These are phyloP conservation scores for Boleophthalmus pectinirostris DNA, from an alignment of 2,113 vertebrate species.

Conservation along the genomic window DNA sequence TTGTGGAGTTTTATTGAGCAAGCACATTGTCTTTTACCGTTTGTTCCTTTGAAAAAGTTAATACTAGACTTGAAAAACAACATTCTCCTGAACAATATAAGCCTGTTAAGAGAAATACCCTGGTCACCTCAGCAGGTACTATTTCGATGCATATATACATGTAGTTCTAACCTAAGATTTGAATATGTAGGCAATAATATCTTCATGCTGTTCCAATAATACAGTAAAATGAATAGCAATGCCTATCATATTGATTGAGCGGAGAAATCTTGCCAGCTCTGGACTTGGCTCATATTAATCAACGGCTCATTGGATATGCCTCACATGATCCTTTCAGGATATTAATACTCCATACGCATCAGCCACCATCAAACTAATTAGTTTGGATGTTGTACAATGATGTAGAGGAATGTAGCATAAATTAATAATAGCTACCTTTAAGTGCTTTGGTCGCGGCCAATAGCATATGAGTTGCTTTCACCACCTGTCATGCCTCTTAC, in stretches of 20 bases:
- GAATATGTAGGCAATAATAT: background rate
- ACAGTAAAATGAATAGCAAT: constrained; percentile 25
- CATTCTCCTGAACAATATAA: constrained; percentile 68
- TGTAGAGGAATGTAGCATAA: constrained; percentile 66
- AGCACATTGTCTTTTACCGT: constrained; percentile 80
- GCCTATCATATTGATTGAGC: constrained; percentile 17
- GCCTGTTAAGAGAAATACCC: constrained; percentile 64
- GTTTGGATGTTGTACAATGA: constrained; percentile 76
- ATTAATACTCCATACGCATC: constrained; percentile 70
- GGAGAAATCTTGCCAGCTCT: constrained; percentile 42
- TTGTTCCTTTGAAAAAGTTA: constrained; percentile 82
- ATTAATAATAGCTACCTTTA: constrained; percentile 76
- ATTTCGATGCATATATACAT: background rate
- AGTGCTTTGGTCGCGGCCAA: constrained; percentile 74
- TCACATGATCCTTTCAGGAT: constrained; percentile 72
- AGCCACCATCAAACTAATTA: constrained; percentile 79
- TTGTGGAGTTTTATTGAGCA: constrained; percentile 57
- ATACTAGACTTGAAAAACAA: constrained; percentile 57
- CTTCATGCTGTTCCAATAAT: constrained; percentile 13
- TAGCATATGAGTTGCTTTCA: constrained; percentile 59
- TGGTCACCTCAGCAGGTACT: constrained; percentile 86
- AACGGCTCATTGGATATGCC: constrained; percentile 68
- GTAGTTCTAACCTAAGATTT: background rate
- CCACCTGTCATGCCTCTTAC: constrained; percentile 50
- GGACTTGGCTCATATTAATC: constrained; percentile 56